Evolutionary conservation across 2,113 vertebrate species (phyloP).

Genomic region (Anguilla japonica): DNA sequence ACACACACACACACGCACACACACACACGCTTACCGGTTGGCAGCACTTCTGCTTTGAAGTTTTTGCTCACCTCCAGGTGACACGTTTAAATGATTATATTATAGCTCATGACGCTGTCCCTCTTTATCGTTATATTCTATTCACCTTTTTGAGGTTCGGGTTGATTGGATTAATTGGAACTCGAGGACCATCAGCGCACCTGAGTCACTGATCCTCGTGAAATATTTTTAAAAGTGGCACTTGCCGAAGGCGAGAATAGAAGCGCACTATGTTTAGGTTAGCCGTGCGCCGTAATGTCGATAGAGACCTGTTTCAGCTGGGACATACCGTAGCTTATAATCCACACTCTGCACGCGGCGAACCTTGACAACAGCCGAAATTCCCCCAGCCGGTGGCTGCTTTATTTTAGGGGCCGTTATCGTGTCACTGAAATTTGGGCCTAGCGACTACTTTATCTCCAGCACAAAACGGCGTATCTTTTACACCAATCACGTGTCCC

Average conservation of each 20-base stretch:
- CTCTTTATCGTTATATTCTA: too few relatives aligned
- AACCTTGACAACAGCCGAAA: constrained; percentile 40
- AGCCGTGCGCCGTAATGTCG: not conserved
- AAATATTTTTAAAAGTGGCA: too few relatives aligned
- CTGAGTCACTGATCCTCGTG: too few relatives aligned
- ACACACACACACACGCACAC: too few relatives aligned
- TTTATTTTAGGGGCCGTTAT: constrained; percentile 54
- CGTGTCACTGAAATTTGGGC: constrained; percentile 44
- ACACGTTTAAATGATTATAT: too few relatives aligned
- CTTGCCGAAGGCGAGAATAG: not conserved
- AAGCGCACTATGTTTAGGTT: not conserved
- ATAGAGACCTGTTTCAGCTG: not conserved
- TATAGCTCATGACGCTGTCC: too few relatives aligned
- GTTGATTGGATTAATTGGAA: too few relatives aligned
- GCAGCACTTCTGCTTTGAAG: not conserved
- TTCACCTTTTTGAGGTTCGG: too few relatives aligned
- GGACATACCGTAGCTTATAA: constrained; percentile 20
- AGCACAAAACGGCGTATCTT: constrained; percentile 38
- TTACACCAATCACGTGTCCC: constrained; percentile 49
- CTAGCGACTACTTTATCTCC: constrained; percentile 34
- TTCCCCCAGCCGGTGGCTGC: not conserved
- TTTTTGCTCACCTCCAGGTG: not conserved
- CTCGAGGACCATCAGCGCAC: too few relatives aligned
- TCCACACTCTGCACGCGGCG: constrained; percentile 11
- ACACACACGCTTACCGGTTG: too few relatives aligned